phyloP scores from a whole-genome alignment of 2,113 vertebrate genomes.

The Clupea harengus region DNA sequence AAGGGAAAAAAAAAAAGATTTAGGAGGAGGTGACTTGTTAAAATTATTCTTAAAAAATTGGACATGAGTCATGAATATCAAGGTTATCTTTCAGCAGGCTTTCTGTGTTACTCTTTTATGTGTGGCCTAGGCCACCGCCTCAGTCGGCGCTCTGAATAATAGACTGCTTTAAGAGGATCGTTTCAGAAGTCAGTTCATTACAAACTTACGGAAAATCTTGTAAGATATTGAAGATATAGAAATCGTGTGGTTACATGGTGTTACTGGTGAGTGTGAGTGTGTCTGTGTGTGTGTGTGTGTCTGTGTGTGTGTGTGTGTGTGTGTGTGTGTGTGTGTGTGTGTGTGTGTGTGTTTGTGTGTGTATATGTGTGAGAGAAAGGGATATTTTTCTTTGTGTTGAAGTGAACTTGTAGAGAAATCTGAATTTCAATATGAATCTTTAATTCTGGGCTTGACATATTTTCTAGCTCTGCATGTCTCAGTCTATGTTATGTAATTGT shows the following conservation, averaged over 20 bases:
- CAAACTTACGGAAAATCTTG: neutral
- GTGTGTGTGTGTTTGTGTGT: neutral
- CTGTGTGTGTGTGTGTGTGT: neutral
- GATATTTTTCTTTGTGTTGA: neutral
- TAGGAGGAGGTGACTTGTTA: neutral
- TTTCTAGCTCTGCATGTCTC: no score
- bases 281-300: neutral
- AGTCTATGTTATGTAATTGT: no score
- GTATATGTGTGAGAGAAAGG: no score
- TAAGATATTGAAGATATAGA: neutral
- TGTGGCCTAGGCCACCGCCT: neutral
- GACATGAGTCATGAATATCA: neutral
- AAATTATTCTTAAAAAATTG: neutral
- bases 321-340: neutral
- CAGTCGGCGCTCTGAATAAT: neutral
- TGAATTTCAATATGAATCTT: no score
- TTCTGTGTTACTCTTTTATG: neutral
- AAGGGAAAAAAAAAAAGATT: neutral
- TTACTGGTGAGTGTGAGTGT: neutral
- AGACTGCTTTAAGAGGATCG: neutral
- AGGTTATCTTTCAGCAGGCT: neutral
- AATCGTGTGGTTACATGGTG: neutral
- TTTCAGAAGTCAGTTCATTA: constrained; percentile 6
- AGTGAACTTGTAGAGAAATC: neutral
- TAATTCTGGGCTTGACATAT: no score